Percentiles rank a stretch among this genome's conserved stretches.
Evolutionary conservation across 2,113 vertebrate species (phyloP).

Genomic region (Stegastes partitus): DNA sequence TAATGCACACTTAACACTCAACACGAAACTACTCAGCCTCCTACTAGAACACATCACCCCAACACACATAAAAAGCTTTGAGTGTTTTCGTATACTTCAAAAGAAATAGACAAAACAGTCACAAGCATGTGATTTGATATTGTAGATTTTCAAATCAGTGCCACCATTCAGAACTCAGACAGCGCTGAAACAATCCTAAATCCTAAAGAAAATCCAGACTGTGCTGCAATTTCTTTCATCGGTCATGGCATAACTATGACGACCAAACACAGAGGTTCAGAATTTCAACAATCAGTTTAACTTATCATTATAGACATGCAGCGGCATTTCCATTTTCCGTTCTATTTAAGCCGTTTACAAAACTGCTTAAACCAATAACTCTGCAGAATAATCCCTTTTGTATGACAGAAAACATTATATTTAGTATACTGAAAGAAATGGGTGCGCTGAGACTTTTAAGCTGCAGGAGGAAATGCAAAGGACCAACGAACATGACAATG

Average conservation of each 20-base stretch:
- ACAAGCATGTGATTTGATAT: too few species aligned
- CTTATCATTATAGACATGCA: constrained; percentile 13
- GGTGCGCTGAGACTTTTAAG: background rate
- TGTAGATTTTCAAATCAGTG: too few species aligned
- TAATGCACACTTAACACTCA: too few species aligned
- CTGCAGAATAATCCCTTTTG: constrained; percentile 15
- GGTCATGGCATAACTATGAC: background rate
- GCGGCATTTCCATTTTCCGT: constrained; percentile 16
- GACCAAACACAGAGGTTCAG: background rate
- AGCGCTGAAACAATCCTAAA: too few species aligned
- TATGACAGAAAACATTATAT: constrained; percentile 3
- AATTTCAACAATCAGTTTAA: background rate
- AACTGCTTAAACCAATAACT: constrained; percentile 8
- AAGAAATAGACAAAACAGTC: too few species aligned
- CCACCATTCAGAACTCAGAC: too few species aligned
- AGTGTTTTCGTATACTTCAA: too few species aligned
- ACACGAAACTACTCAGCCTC: too few species aligned
- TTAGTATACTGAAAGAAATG: background rate
- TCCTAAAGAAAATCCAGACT: too few species aligned
- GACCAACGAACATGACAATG: background rate
- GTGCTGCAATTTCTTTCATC: background rate
- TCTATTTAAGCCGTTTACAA: constrained; percentile 21
- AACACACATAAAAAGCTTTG: too few species aligned
- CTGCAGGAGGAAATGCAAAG: background rate
- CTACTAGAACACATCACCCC: too few species aligned